Percentiles rank a stretch among this genome's conserved stretches.
phyloP scores from a whole-genome alignment of 53 echinoderm and acorn worm species.

The Echinometra lucunter region DNA sequence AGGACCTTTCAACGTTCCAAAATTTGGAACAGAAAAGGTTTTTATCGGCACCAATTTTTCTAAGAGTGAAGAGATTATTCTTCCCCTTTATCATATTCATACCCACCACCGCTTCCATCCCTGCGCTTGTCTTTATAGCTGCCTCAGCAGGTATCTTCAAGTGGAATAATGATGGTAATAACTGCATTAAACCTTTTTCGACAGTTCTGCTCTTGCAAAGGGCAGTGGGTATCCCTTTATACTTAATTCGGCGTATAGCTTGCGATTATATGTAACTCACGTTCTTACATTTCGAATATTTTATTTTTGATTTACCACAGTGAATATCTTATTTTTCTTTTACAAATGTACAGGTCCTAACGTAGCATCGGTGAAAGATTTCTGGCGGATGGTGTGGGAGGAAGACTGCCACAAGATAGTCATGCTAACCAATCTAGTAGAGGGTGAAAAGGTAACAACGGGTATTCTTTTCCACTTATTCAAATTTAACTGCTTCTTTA shows the following conservation, averaged over 20 bases:
- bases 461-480: not conserved
- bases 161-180: not conserved
- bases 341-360: conserved; percentile 78
- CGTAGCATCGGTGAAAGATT: conserved; percentile 78
- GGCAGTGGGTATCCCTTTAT: too few relatives aligned
- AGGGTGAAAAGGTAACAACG: conserved; percentile 84
- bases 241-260: too few relatives aligned
- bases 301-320: too few relatives aligned
- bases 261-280: too few relatives aligned
- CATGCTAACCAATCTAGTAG: conserved; percentile 89
- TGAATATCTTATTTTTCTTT: not conserved
- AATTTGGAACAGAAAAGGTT: too few relatives aligned
- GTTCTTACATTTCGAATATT: too few relatives aligned
- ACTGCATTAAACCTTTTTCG: too few relatives aligned
- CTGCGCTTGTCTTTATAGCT: too few relatives aligned
- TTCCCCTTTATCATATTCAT: not conserved
- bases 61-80: not conserved
- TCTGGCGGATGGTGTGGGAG: conserved; percentile 97
- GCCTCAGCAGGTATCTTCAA: not conserved
- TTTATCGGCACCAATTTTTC: too few relatives aligned
- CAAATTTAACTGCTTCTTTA: not conserved
- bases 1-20: too few relatives aligned
- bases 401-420: conserved; percentile 84
- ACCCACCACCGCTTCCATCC: not conserved
- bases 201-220: too few relatives aligned